Conservation (phyloP, 2,113 vertebrate species). For the Leptocoma aspasia region DNA sequence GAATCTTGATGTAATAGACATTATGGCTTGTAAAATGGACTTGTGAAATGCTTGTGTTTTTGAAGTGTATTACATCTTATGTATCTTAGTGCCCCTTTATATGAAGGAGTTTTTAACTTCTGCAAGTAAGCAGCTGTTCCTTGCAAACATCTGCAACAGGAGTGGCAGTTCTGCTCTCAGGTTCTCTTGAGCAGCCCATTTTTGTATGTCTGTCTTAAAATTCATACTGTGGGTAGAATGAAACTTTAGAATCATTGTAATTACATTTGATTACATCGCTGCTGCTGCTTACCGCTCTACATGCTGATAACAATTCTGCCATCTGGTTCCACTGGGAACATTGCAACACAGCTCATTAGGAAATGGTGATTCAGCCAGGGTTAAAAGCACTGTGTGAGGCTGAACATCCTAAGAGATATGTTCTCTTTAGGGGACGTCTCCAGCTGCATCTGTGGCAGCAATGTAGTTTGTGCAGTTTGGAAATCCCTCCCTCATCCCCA, state of each 20-base stretch:
- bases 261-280: neutral
- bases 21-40: conserved; percentile 1
- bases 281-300: neutral
- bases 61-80: neutral
- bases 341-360: fast-evolving
- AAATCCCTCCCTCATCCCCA: neutral
- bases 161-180: neutral
- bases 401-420: neutral
- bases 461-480: neutral
- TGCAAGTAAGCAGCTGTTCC: neutral
- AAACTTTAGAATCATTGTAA: neutral
- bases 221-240: neutral
- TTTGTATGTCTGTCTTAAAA: neutral
- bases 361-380: neutral
- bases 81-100: neutral
- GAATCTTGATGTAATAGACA: neutral
- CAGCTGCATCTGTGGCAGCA: neutral
- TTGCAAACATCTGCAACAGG: neutral
- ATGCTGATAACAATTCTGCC: neutral
- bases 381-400: neutral
- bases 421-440: neutral
- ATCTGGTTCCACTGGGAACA: neutral
- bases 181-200: neutral
- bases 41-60: conserved; percentile 17
- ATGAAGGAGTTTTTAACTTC: neutral